Conservation (phyloP, 2,797 vertebrate species). For the Galagoides demidoff region DNA sequence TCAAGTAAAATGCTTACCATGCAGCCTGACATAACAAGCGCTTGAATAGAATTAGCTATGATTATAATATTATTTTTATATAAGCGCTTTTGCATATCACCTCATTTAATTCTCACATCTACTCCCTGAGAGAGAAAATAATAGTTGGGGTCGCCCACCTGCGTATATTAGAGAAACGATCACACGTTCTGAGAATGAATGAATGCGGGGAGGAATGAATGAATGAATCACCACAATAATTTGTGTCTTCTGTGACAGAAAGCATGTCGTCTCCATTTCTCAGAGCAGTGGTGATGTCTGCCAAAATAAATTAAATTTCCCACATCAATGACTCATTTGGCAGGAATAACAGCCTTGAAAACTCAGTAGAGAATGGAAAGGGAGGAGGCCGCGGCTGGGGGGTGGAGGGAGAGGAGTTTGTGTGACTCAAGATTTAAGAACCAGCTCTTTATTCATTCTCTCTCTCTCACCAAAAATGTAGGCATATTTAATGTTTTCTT, state of each 20-base stretch:
- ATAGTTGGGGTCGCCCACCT: not conserved
- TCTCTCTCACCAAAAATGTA: not conserved
- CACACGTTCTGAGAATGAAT: conserved; percentile 21
- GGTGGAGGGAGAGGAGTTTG: not conserved
- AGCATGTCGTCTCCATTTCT: conserved; percentile 62
- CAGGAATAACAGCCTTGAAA: conserved; percentile 56
- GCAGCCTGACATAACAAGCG: not conserved
- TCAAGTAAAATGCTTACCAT: not conserved
- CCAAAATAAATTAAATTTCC: conserved; percentile 77
- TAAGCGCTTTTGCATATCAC: not conserved
- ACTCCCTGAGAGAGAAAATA: not conserved
- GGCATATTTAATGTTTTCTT: not conserved
- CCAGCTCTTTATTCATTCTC: not conserved
- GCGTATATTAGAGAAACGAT: not conserved
- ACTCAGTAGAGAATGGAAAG: not conserved
- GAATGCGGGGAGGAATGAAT: conserved; percentile 58
- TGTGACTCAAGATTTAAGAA: conserved; percentile 51
- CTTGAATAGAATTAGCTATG: not conserved
- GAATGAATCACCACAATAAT: conserved; percentile 60
- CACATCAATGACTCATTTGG: conserved; percentile 80
- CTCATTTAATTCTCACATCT: not conserved
- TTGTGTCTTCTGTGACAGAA: not conserved
- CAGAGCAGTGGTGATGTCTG: conserved; percentile 57
- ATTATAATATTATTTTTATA: not conserved
- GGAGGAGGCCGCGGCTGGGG: not conserved